These are phyloP conservation scores for Oscheius sp. DNA, from an alignment of 2,888 invertebrate species.

Conservation along the genomic window DNA sequence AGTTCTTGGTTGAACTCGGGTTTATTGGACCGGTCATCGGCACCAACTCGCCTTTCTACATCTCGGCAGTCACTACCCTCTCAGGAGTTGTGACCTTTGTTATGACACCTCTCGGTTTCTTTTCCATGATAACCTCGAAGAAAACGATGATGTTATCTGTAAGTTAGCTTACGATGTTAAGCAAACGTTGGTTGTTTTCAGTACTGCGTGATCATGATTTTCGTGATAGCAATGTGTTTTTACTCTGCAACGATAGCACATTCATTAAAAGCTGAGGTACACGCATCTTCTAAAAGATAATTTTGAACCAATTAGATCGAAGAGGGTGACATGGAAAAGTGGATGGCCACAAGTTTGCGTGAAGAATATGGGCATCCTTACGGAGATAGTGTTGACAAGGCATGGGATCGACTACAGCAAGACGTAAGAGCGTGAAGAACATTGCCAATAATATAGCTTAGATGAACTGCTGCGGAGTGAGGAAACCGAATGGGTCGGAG, in stretches of 20 bases:
- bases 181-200: background rate
- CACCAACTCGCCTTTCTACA: constrained; percentile 26
- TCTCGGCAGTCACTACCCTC: constrained; percentile 7
- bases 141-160: constrained; percentile 25
- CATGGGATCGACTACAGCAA: constrained; percentile 32
- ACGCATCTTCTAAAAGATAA: background rate
- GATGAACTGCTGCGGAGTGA: constrained; percentile 32
- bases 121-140: constrained; percentile 24
- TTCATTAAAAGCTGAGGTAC: constrained; percentile 16
- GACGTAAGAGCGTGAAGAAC: background rate
- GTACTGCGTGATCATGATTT: constrained; percentile 29
- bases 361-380: constrained; percentile 34
- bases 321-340: constrained; percentile 12
- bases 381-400: constrained; percentile 16
- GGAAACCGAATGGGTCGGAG: constrained; percentile 12
- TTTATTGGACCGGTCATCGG: constrained; percentile 29
- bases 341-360: constrained; percentile 25
- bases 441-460: background rate
- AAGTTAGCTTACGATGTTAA: background rate
- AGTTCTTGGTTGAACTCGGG: constrained; percentile 21
- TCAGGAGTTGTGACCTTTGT: constrained; percentile 25
- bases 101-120: constrained; percentile 22
- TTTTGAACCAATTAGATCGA: constrained; percentile 1
- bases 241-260: constrained; percentile 25
- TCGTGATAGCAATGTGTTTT: constrained; percentile 22